Conservation (phyloP, 2,888 invertebrate genomes). For the Malacosoma neustria region DNA sequence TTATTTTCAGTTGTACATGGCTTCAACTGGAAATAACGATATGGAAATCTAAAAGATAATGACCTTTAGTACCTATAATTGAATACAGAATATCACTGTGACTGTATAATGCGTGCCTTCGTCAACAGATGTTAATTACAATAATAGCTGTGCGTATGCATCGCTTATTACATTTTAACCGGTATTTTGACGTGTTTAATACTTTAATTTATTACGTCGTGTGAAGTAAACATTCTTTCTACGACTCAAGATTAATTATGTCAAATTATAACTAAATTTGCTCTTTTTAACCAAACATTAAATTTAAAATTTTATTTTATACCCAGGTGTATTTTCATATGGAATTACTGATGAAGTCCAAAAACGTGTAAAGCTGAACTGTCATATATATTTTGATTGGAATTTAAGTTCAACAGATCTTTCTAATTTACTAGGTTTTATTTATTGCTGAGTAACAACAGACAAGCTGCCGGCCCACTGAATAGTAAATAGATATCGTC, state of each 20-base stretch:
- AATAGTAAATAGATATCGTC: no score
- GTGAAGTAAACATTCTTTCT: background rate
- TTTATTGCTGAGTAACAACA: no score
- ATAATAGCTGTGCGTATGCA: conserved; percentile 6
- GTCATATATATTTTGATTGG: no score
- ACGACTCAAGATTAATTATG: no score
- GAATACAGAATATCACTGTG: conserved; percentile 27
- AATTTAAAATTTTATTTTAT: no score
- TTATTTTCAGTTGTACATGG: conserved; percentile 58
- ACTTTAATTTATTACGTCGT: background rate
- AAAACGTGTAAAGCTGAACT: conserved; percentile 5
- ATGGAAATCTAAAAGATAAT: conserved; percentile 14
- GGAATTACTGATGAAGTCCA: conserved; percentile 1
- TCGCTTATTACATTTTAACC: conserved; percentile 1
- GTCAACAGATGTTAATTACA: conserved; percentile 1
- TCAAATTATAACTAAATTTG: no score
- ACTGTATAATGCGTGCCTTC: conserved; percentile 3
- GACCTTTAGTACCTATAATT: conserved; percentile 28
- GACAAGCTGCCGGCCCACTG: no score
- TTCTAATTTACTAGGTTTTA: no score
- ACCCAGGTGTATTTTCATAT: no score
- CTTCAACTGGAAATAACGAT: conserved; percentile 26
- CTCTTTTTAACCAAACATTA: no score
- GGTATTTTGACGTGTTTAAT: background rate
- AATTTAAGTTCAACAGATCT: no score